Base-by-base conservation (phyloP, 2,113 vertebrate species). In the Eurypyga helias region DNA sequence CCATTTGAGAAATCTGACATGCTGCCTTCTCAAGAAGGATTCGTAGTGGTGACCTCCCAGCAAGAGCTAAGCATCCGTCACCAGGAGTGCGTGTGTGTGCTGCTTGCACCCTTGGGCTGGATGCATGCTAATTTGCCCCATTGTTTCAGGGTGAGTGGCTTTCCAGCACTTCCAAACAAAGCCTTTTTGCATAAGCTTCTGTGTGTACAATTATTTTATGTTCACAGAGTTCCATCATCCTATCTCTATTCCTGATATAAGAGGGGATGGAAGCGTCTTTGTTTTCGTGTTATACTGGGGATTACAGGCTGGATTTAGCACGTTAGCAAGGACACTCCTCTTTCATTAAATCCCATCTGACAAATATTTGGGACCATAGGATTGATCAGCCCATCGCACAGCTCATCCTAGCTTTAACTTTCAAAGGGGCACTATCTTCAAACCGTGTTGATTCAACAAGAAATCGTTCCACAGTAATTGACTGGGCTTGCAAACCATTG, bases 71-170 rank as follows among this genome's bases (percentile, higher is more conserved):
- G 97, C 98, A 98, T 99, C 97, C 81, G 96, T 99, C 98, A 98
- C 97, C 15, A 26, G 73, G 94, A 96, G 94, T 87, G n/a, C 13
- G 48, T 93, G 91, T 94, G 72, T 93, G 93, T 91, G 90, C 77
- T 80, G 94, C 98, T 96, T 87, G 93, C 94, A 97, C 98, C 97
- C 96, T 97, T 94, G 96, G 97, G 96, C 97, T 97, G 97, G 94
- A 96, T 97, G 98, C 97, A 98, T 98, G 97, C 97, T 99, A 98
- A 99, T 98, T 98, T 98, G 95, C 96, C 96, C 98, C 98, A 98
- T 99, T 99, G 99, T 99, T 99, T 99, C 98, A 49, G 98, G 98
- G 98, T 99, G 99, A 99, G 96, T 98, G 98, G 93, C 96, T 98
- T 98, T 97, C 98, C 97, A 99, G 98, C 98, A 97, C 97, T 98